phyloP scores from a whole-genome alignment of 1,140 invertebrate species.

The Dinoponera quadriceps region DNA sequence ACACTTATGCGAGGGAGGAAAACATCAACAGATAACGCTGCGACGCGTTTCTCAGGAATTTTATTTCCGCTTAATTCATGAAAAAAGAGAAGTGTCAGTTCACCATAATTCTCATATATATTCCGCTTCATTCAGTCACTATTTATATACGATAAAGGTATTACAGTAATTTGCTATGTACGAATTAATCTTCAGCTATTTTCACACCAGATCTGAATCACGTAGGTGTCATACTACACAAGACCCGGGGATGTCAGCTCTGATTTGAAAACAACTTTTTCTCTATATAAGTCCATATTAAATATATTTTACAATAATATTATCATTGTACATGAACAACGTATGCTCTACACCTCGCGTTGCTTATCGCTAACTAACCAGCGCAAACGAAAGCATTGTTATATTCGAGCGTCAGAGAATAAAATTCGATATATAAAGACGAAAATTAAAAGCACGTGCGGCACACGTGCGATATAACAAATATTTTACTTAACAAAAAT shows the following conservation, averaged over 20 bases:
- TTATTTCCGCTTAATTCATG: conserved; percentile 73
- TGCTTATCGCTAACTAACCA: conserved; percentile 75
- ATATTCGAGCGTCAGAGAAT: conserved; percentile 30
- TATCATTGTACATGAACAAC: conserved; percentile 85
- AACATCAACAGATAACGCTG: conserved; percentile 62
- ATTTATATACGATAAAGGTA: conserved; percentile 79
- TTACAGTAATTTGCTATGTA: conserved; percentile 81
- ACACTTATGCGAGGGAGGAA: conserved; percentile 66
- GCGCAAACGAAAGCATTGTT: conserved; percentile 64
- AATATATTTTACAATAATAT: conserved; percentile 86
- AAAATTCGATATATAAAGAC: conserved; percentile 50
- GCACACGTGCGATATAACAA: too few species aligned
- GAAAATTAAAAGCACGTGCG: neutral
- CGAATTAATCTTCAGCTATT: conserved; percentile 78
- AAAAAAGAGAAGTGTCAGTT: conserved; percentile 74
- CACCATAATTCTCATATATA: conserved; percentile 78
- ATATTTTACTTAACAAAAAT: too few species aligned
- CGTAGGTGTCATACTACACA: conserved; percentile 47
- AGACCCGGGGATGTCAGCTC: conserved; percentile 66
- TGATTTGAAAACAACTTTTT: conserved; percentile 79
- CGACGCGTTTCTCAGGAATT: conserved; percentile 72
- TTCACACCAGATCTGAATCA: conserved; percentile 77
- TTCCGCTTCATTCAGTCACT: conserved; percentile 79
- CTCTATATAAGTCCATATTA: conserved; percentile 83
- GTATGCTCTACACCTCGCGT: conserved; percentile 81